A percentile compares a stretch with the other conserved stretches of the same genome.
Evolutionary conservation across 37 sponge, comb jelly and placozoan genomes (phyloP).

Genomic region (Oscarella lobularis): DNA sequence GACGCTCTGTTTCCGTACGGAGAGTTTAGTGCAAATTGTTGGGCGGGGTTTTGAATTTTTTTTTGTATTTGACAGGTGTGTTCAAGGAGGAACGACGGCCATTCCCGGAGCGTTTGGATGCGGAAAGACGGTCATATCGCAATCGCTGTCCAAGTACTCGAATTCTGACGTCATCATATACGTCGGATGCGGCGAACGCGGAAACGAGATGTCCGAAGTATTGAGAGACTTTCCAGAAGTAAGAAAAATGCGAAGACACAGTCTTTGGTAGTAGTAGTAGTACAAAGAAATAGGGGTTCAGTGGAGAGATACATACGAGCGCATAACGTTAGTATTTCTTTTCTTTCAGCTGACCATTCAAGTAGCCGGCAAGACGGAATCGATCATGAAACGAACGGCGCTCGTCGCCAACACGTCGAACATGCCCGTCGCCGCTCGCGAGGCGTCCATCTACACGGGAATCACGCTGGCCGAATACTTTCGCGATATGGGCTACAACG

Average conservation of each 20-base stretch:
- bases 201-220: slow-evolving; percentile 99
- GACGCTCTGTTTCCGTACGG: slow-evolving; percentile 98
- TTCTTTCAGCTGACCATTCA: slow-evolving; percentile 67
- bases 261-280: no score
- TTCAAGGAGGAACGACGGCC: slow-evolving; percentile 96
- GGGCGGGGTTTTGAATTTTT: not conserved
- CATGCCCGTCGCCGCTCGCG: slow-evolving; percentile 99
- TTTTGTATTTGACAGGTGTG: slow-evolving; percentile 52
- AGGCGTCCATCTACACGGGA: slow-evolving; percentile 99
- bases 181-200: slow-evolving; percentile 98
- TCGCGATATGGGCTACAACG: slow-evolving; percentile 98
- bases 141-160: slow-evolving; percentile 93
- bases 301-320: not conserved
- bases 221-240: slow-evolving; percentile 96
- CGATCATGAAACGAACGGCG: slow-evolving; percentile 97
- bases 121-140: slow-evolving; percentile 99
- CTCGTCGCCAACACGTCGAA: slow-evolving; percentile 98
- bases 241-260: no score
- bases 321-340: not conserved
- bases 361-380: slow-evolving; percentile 73
- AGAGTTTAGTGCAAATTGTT: no score
- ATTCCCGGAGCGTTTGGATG: slow-evolving; percentile 99
- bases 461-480: slow-evolving; percentile 98
- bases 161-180: slow-evolving; percentile 99
- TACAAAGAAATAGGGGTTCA: no score